phyloP scores from a whole-genome alignment of 2,797 vertebrate genomes.

The Tolypeutes matacus region DNA sequence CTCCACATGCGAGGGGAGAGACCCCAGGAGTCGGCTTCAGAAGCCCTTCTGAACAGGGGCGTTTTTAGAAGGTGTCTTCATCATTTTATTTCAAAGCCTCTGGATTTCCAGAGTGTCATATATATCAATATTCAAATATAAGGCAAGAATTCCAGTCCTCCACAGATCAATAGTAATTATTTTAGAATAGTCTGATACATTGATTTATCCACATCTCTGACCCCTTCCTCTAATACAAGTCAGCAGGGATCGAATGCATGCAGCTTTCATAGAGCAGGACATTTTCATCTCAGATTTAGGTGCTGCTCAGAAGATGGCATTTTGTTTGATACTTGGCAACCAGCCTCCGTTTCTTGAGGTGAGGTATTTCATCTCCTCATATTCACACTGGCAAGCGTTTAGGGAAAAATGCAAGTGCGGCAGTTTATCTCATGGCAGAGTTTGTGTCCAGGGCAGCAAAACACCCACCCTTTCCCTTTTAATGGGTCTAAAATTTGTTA shows the following conservation, averaged over 20 bases:
- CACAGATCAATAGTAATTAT: conserved; percentile 85
- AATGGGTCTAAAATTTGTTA: background rate
- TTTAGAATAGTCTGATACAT: conserved; percentile 84
- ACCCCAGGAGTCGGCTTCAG: fast-evolving
- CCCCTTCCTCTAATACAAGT: conserved; percentile 74
- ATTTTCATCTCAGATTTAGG: fast-evolving
- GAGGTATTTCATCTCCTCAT: fast-evolving
- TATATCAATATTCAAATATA: conserved; percentile 83
- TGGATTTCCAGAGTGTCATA: conserved; percentile 76
- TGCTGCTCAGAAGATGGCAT: fast-evolving
- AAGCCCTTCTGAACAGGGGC: fast-evolving
- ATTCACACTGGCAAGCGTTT: fast-evolving
- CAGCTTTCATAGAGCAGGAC: background rate
- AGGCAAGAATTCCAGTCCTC: conserved; percentile 75
- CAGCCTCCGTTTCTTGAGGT: fast-evolving
- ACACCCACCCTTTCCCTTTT: background rate
- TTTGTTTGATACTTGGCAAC: fast-evolving
- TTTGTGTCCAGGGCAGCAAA: fast-evolving
- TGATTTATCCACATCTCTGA: conserved; percentile 81
- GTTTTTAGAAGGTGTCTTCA: conserved; percentile 61
- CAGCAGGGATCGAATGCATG: background rate
- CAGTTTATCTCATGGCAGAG: background rate
- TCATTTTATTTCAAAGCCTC: conserved; percentile 75
- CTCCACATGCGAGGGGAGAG: background rate
- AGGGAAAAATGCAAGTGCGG: fast-evolving